Conservation (phyloP, 2,888 invertebrate species). For the Tetramorium bicarinatum region DNA sequence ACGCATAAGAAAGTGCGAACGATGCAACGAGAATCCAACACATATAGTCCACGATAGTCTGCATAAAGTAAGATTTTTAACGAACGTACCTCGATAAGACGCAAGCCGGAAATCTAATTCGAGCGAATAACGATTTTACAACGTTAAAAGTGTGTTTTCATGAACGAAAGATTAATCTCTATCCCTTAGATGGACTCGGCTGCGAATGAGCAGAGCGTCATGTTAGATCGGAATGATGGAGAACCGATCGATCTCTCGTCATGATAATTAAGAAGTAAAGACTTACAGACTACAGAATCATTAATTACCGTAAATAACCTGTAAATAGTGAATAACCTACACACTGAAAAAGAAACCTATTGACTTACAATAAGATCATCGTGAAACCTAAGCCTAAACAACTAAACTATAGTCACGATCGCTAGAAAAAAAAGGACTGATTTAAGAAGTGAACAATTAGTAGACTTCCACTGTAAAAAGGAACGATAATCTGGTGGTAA, state of each 20-base stretch:
- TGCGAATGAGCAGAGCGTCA: constrained; percentile 73
- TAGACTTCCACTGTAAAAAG: constrained; percentile 75
- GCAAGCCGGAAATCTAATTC: constrained; percentile 47
- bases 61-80: constrained; percentile 70
- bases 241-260: constrained; percentile 75
- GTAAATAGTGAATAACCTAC: constrained; percentile 73
- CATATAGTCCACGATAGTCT: constrained; percentile 64
- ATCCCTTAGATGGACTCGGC: constrained; percentile 67
- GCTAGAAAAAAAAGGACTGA: constrained; percentile 71
- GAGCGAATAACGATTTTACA: constrained; percentile 33
- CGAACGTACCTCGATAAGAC: constrained; percentile 69
- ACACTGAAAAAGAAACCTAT: constrained; percentile 79
- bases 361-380: constrained; percentile 75
- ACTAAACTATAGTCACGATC: constrained; percentile 77
- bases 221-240: constrained; percentile 69
- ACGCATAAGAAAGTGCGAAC: constrained; percentile 68
- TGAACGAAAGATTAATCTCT: constrained; percentile 70
- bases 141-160: constrained; percentile 25
- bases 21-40: constrained; percentile 69
- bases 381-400: constrained; percentile 81
- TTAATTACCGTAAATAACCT: constrained; percentile 76
- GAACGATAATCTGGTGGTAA: constrained; percentile 72
- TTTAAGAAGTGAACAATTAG: constrained; percentile 72
- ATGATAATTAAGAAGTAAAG: constrained; percentile 76
- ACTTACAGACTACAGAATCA: constrained; percentile 77